A percentile compares a stretch with the other conserved stretches of the same genome.
Conservation (phyloP, 2,797 vertebrate genomes). For the Alosa sapidissima region DNA sequence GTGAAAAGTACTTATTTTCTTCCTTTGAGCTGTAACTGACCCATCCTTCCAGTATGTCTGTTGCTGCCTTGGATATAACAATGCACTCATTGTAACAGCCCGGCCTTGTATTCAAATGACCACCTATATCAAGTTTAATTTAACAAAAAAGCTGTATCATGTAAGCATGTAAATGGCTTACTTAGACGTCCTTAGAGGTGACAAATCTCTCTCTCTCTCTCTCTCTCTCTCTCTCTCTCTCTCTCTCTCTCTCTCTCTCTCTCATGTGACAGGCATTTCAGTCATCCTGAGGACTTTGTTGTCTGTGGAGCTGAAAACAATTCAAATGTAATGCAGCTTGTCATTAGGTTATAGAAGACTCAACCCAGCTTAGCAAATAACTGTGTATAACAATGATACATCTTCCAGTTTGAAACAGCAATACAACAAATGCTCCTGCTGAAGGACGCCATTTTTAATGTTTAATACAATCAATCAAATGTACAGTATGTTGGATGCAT, state of each 20-base stretch:
- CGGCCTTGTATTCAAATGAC: too few species aligned
- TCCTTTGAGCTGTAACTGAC: too few species aligned
- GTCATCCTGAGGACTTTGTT: neutral
- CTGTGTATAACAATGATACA: neutral
- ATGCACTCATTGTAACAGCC: too few species aligned
- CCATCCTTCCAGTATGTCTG: too few species aligned
- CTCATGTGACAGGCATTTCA: neutral
- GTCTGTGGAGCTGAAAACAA: neutral
- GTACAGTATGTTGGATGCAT: neutral
- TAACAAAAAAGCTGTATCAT: neutral
- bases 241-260: conserved; percentile 10
- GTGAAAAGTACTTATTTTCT: neutral
- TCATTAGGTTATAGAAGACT: too few species aligned
- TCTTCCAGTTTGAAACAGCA: neutral
- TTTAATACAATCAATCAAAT: neutral
- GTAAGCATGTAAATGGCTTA: neutral
- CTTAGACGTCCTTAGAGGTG: neutral
- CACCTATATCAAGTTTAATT: too few species aligned
- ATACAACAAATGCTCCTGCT: neutral
- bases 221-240: neutral
- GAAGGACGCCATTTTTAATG: too few species aligned
- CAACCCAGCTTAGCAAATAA: neutral
- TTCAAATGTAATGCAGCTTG: too few species aligned
- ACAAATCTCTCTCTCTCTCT: conserved; percentile 15
- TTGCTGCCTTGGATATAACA: too few species aligned